A percentile compares a stretch with the other conserved stretches of the same genome.
phyloP scores from a whole-genome alignment of 2,888 invertebrate species.

The Pollenia labialis region DNA sequence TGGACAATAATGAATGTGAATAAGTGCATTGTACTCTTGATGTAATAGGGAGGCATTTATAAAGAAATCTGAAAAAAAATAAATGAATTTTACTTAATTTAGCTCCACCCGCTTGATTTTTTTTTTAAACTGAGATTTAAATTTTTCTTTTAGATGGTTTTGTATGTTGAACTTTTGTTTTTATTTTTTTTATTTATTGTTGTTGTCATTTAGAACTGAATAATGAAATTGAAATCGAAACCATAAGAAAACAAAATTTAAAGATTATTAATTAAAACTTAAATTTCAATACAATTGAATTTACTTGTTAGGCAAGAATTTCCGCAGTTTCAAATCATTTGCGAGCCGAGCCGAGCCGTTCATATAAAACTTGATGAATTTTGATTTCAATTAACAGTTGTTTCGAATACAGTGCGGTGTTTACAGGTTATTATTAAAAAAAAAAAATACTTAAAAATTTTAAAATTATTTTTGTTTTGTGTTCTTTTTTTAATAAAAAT shows the following conservation, averaged over 20 bases:
- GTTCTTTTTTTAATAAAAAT: constrained; percentile 13
- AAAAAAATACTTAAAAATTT: constrained; percentile 27
- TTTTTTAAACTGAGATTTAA: not conserved
- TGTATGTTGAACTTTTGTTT: constrained; percentile 59
- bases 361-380: constrained; percentile 62
- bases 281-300: constrained; percentile 13
- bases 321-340: not conserved
- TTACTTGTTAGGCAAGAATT: constrained; percentile 51
- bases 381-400: constrained; percentile 59
- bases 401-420: constrained; percentile 59
- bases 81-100: constrained; percentile 9
- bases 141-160: too few species aligned
- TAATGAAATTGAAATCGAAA: constrained; percentile 39
- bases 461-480: not conserved
- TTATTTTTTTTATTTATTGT: not conserved
- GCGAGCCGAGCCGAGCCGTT: not conserved
- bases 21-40: constrained; percentile 15
- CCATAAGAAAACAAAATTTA: constrained; percentile 16
- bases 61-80: too few species aligned
- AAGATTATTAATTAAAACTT: constrained; percentile 20
- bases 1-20: not conserved
- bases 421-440: constrained; percentile 35
- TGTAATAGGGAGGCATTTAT: not conserved
- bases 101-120: not conserved
- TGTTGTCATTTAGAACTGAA: not conserved